Base-by-base conservation (phyloP, 1,140 invertebrate genomes). In the Pygmarrhopalites habei region DNA sequence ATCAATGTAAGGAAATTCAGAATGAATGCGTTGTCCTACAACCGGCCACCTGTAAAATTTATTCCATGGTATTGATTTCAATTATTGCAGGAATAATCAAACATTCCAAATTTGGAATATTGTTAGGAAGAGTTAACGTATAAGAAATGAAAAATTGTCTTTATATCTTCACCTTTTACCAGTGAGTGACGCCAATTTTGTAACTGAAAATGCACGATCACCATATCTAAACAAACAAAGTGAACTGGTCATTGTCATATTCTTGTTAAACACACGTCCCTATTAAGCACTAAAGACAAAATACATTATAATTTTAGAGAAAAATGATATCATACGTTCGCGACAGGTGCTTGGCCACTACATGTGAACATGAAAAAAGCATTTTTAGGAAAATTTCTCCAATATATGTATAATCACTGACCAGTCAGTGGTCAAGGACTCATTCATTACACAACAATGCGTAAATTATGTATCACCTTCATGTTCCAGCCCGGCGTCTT, bases 1-100 rank as follows among this genome's bases (percentile, higher is more conserved):
- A 75, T 98, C 96, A 72, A 99, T 92, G 74, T 99, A 99, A 0
- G 96, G 95, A 76, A 97, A 99, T 77, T 98, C 94, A 17, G 92
- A 90, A 78, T 99, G 95, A 35, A 99, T 80, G 73, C 95, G 88
- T 70, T 89, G 88, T 53, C 97, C 97, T 69, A 98, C 94, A 65
- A 98, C 91, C 5, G 89, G 89, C 94, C 94, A 98, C 55, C 51
- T 55, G 26, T 26, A 55, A 12, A 21, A n/a, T n/a, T n/a, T n/a
- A n/a, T n/a, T n/a, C n/a, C n/a, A n/a, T n/a, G n/a, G 39, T 92
- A 69, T 70, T 80, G 79, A 17, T 82, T n/a, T n/a, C 82, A n/a
- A 81, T 83, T 65, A 82, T 71, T 60, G 76, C 75, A 10, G 78
- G 78, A 69, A 82, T 26, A 21, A 15, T 14, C 17, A 56, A 32